A percentile compares a stretch with the other conserved stretches of the same genome.
Conservation (phyloP, 2,797 vertebrate species). For the Spheniscus humboldti region DNA sequence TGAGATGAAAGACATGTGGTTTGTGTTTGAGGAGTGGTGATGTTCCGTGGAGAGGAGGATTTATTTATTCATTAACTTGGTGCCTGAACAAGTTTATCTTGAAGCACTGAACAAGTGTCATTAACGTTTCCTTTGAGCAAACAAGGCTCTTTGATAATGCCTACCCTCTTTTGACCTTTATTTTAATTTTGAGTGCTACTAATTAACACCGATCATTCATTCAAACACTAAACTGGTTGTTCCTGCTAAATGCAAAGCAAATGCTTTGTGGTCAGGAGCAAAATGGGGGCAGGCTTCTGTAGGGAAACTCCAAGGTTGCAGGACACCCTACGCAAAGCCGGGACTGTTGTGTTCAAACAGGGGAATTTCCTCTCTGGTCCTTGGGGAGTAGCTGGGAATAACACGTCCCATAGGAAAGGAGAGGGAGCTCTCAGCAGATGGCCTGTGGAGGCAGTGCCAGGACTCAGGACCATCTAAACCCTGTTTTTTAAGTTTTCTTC, state of each 20-base stretch:
- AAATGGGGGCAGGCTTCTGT: slow-evolving; percentile 15
- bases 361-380: slow-evolving; percentile 20
- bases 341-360: neutral
- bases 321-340: neutral
- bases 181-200: slow-evolving; percentile 52
- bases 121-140: slow-evolving; percentile 56
- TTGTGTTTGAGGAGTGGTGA: slow-evolving; percentile 40
- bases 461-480: neutral
- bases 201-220: slow-evolving; percentile 47
- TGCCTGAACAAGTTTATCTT: slow-evolving; percentile 63
- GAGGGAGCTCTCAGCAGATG: neutral
- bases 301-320: neutral
- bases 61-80: slow-evolving; percentile 58
- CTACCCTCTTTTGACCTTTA: slow-evolving; percentile 45
- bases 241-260: slow-evolving; percentile 48
- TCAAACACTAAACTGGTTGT: slow-evolving; percentile 44
- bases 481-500: neutral
- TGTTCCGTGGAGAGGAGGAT: slow-evolving; percentile 24
- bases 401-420: neutral
- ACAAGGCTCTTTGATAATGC: slow-evolving; percentile 51
- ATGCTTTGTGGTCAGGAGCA: slow-evolving; percentile 30
- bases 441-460: neutral
- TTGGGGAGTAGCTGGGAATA: neutral
- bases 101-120: slow-evolving; percentile 52
- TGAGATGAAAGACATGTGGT: slow-evolving; percentile 46